phyloP scores from a whole-genome alignment of 30 jellyfish, hydroid and myxozoan species.

The Mastigias papua region DNA sequence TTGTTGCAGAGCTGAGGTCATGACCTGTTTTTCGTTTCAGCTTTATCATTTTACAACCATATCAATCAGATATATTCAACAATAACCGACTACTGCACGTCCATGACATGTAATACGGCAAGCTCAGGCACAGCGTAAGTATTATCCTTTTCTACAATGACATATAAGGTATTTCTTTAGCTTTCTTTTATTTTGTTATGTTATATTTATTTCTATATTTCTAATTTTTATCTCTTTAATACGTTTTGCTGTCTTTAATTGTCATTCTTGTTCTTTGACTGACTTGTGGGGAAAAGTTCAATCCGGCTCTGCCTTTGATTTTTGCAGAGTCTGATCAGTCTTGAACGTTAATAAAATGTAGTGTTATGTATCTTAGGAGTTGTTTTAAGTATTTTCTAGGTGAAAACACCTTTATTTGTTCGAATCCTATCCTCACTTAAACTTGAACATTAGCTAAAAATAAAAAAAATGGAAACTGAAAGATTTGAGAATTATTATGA shows the following conservation, averaged over 20 bases:
- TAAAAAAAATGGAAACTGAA: too few species aligned
- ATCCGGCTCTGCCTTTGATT: too few species aligned
- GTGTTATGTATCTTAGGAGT: too few species aligned
- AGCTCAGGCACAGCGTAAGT: constrained; percentile 87
- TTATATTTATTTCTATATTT: not conserved
- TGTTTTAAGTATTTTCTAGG: too few species aligned
- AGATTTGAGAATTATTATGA: too few species aligned
- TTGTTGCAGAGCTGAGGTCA: not conserved
- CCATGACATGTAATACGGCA: constrained; percentile 81
- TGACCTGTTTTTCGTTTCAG: constrained; percentile 12
- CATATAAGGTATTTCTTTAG: not conserved
- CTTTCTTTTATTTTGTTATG: not conserved
- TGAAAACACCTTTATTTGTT: too few species aligned
- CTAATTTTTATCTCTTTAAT: too few species aligned
- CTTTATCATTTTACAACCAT: constrained; percentile 91
- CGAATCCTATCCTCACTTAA: too few species aligned
- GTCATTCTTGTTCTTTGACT: not conserved
- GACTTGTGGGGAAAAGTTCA: too few species aligned
- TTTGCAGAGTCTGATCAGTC: too few species aligned
- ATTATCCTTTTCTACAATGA: not conserved
- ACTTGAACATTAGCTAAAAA: too few species aligned
- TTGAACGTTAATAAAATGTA: too few species aligned
- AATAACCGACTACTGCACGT: constrained; percentile 84
- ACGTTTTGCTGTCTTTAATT: not conserved
- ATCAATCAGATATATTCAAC: constrained; percentile 87